A percentile compares a stretch with the other conserved stretches of the same genome.
Evolutionary conservation across 2,113 vertebrate genomes (phyloP).

Genomic region (Mus spicilegus): DNA sequence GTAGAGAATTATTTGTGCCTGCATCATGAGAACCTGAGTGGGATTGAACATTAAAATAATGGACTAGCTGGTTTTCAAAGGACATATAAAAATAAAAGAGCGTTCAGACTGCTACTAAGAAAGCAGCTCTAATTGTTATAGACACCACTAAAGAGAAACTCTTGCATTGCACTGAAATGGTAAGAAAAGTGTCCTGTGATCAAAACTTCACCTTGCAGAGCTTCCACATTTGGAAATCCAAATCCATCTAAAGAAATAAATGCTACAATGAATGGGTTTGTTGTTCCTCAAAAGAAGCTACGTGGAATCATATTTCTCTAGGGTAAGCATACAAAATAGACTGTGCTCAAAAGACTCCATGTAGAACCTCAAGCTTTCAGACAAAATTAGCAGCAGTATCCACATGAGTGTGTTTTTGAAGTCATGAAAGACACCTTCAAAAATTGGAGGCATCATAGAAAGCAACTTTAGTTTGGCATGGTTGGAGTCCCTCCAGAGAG

Average conservation of each 20-base stretch:
- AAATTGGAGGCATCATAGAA: not conserved
- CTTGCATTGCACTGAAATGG: not conserved
- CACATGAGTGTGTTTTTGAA: not conserved
- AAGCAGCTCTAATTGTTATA: not conserved
- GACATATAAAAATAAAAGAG: not conserved
- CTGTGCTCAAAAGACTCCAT: no score
- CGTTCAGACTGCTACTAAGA: not conserved
- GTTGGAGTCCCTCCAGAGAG: no score
- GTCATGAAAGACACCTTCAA: not conserved
- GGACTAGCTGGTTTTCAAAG: not conserved
- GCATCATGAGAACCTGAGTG: not conserved
- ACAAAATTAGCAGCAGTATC: not conserved
- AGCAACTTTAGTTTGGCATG: not conserved
- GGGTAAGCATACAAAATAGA: not conserved
- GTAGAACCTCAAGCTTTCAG: not conserved
- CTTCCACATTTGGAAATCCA: not conserved
- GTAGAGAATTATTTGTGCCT: not conserved
- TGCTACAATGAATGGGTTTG: not conserved
- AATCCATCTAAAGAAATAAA: not conserved
- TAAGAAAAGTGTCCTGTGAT: not conserved
- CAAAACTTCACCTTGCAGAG: not conserved
- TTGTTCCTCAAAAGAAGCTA: not conserved
- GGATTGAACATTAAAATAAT: not conserved
- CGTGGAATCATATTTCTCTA: not conserved
- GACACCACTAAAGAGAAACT: not conserved